phyloP scores from a whole-genome alignment of 2,888 invertebrate species.

The Nephrocerus scutellatus region DNA sequence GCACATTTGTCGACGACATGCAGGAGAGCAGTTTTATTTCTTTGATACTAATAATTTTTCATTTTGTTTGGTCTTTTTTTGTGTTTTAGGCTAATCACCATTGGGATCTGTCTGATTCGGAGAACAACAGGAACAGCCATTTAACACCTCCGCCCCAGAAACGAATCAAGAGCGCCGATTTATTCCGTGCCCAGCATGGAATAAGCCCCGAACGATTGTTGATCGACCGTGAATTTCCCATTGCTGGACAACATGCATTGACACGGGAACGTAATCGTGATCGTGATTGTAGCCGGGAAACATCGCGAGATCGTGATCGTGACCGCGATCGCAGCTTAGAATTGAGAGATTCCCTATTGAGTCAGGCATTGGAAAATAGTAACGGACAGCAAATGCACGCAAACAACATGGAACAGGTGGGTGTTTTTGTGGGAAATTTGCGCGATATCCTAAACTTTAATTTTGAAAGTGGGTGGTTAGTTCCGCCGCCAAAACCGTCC shows the following conservation, averaged over 20 bases:
- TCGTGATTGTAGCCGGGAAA: constrained; percentile 34
- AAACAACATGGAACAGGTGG: constrained; percentile 25
- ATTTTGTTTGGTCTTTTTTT: too few relatives aligned
- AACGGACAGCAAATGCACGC: constrained; percentile 52
- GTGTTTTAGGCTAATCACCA: constrained; percentile 41
- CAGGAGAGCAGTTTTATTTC: constrained; percentile 4
- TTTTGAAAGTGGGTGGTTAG: too few relatives aligned
- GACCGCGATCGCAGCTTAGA: constrained; percentile 59
- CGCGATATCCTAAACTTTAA: too few relatives aligned
- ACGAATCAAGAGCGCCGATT: constrained; percentile 62
- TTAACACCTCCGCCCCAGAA: constrained; percentile 59
- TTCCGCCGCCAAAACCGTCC: too few relatives aligned
- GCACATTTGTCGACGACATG: too few relatives aligned
- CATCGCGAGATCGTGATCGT: constrained; percentile 46
- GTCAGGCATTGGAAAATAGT: constrained; percentile 66
- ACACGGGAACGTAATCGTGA: constrained; percentile 40
- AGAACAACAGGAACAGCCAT: constrained; percentile 48
- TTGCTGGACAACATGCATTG: constrained; percentile 43
- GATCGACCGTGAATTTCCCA: constrained; percentile 46
- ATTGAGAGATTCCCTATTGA: constrained; percentile 64
- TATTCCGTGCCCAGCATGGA: constrained; percentile 58
- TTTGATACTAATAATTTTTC: too few relatives aligned
- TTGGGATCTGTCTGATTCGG: constrained; percentile 56
- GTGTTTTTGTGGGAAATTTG: too few relatives aligned
- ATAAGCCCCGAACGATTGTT: constrained; percentile 46